Conservation (phyloP, 2,888 invertebrate species). For the Drosophila mimica region DNA sequence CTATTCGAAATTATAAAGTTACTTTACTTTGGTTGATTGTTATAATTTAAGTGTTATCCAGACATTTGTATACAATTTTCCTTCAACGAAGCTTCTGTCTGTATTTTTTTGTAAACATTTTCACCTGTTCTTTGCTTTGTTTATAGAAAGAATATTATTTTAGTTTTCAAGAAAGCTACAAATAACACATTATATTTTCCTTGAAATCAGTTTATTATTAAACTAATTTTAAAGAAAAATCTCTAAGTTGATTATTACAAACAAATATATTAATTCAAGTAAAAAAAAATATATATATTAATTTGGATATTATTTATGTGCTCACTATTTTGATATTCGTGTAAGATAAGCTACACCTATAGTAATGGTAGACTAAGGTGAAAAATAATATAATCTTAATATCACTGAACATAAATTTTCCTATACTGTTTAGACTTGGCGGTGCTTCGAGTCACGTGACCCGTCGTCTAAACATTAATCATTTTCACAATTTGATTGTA, state of each 20-base stretch:
- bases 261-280: not conserved
- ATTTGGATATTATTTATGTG: not conserved
- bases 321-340: not conserved
- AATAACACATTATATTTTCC: not conserved
- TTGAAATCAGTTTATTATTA: not conserved
- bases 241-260: not conserved
- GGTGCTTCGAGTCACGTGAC: no score
- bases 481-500: not conserved
- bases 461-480: not conserved
- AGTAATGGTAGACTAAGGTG: conserved; percentile 4
- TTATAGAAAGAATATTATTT: not conserved
- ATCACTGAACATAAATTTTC: conserved; percentile 6
- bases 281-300: not conserved
- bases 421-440: not conserved
- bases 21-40: not conserved
- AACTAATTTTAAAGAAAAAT: not conserved
- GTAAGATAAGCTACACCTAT: not conserved
- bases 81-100: not conserved
- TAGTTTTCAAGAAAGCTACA: not conserved
- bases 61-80: not conserved
- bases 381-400: conserved; percentile 5
- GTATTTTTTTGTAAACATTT: not conserved
- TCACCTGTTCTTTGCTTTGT: not conserved
- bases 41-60: not conserved
- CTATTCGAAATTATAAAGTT: not conserved